Evolutionary conservation across 1,140 invertebrate genomes (phyloP), one percentile per base, ranked within the genome.

Genomic region (Helicoverpa zea): DNA sequence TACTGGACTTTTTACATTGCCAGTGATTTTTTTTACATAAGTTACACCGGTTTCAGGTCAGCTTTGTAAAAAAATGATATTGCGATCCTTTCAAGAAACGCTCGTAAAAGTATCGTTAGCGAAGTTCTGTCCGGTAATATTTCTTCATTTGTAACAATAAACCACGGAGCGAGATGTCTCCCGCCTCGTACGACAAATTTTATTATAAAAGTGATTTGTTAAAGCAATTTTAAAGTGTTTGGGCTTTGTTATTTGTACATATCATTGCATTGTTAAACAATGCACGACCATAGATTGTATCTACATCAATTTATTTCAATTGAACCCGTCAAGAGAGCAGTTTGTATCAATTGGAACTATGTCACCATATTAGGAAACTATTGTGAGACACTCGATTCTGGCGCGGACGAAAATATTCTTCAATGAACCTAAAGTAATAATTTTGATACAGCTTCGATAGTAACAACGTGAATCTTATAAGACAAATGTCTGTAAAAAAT

Each of bases 401-500:
- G 66, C 49, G 11, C 49, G 1, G 61, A 58, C 29, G 51, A 56
- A 58, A 35, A n/a, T 35, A 18, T 54, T 30, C 14, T 72, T 30
- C 30, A 56, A 56, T 58, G 70, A 73, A 73, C n/a, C n/a, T 58
- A 58, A 23, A 35, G 35, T 43, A 47, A 61, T 51, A n/a, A 68
- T 68, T 72, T 72, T 72, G 47, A 30, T 72, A 56, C 14, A 73
- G 70, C 70, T 73, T 30, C 30, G 30, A 13, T 51, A 74, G 70
- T 76, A 79, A 70, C 58, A 61, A 84, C 81, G 86, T 86, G 87
- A 90, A 91, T 91, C 90, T 91, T 87, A 43, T 30, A 35, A 89
- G 87, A 90, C 88, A 87, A 86, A 70, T 83, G 88, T 89, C 87
- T 92, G 89, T 92, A 91, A 91, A 91, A 91, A 89, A 83, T 90